These are phyloP conservation scores for Centropus bengalensis DNA, from an alignment of 2,113 vertebrate species.

Conservation along the genomic window DNA sequence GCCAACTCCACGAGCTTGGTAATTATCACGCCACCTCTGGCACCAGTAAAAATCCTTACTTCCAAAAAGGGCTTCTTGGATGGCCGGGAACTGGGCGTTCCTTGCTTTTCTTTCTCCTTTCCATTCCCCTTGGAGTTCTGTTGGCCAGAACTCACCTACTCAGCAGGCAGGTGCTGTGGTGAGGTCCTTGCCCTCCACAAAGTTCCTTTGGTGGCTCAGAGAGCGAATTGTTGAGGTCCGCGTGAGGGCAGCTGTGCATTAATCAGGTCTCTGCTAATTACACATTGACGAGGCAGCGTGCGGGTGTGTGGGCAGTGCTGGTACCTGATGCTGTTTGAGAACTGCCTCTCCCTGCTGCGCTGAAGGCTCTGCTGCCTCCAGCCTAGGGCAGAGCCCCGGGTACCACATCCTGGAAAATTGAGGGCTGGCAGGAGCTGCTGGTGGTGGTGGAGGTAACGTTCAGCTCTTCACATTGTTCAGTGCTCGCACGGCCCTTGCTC, in stretches of 20 bases:
- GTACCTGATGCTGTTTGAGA: constrained; percentile 6
- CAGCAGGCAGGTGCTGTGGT: not conserved
- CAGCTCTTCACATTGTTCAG: constrained; percentile 36
- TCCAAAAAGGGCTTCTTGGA: not conserved
- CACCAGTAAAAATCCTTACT: not conserved
- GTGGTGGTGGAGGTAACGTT: constrained; percentile 21
- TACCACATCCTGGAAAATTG: constrained; percentile 14
- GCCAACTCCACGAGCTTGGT: not conserved
- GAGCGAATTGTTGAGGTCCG: not conserved
- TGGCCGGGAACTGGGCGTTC: not conserved
- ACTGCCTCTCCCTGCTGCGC: not conserved
- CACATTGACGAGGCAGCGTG: not conserved
- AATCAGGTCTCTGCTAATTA: constrained; percentile 9
- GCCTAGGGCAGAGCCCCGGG: constrained; percentile 14
- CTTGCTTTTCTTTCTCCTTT: not conserved
- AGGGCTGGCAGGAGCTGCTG: constrained; percentile 56
- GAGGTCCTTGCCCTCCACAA: not conserved
- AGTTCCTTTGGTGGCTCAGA: not conserved
- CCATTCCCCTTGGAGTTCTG: not conserved
- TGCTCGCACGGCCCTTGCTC: constrained; percentile 22
- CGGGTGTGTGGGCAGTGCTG: not conserved
- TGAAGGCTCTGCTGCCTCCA: not conserved
- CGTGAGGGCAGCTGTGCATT: not conserved
- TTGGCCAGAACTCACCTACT: not conserved
- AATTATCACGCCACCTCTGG: not conserved